Evolutionary conservation across 1,140 invertebrate genomes (phyloP), one percentile per base, ranked within the genome.

Genomic region (fruit fly (Drosophila melanogaster)): DNA sequence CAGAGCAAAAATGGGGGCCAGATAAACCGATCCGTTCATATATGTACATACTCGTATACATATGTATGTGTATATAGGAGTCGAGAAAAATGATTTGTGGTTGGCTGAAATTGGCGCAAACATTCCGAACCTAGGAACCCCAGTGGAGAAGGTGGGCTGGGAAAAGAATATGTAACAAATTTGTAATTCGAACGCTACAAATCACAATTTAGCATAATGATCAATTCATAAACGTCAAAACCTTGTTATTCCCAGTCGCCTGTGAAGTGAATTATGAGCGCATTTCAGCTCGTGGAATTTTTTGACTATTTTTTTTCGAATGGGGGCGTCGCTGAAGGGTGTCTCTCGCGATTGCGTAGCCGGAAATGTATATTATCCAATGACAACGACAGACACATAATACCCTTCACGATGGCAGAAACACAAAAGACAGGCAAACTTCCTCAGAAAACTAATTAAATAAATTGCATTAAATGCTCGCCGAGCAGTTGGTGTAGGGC

Each of bases 201-300:
- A 90, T 90, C 87, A 90, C 90, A 62, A 90, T 90, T 90, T 90
- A 81, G 77, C 79, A 84, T 90, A 89, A 90, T 90, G 87, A 90
- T 90, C 87, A 90, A 90, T 90, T 90, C 87, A 90, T 87, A 87
- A 78, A 90, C 71, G 87, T 90, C 87, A 84, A 84, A 90, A 76
- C 59, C 61, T 66, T 69, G 53, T 65, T 75, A 62, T 67, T 65
- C 59, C 50, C 61, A 51, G 44, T 71, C 38, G 57, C 35, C 61
- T 35, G 51, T 59, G 43, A 55, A 75, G 74, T 81, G 79, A 87
- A 72, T 86, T 81, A 87, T 86, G 81, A 64, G 44, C 19, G 59
- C 69, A 49, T 54, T 77, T 75, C 54, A 46, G n/a, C 12, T 35
- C 78, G 37, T 69, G 47, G 75, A 71, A 76, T 81, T 67, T 71